These are phyloP conservation scores for Xylophagus ater DNA, from an alignment of 2,888 invertebrate species.

Conservation along the genomic window DNA sequence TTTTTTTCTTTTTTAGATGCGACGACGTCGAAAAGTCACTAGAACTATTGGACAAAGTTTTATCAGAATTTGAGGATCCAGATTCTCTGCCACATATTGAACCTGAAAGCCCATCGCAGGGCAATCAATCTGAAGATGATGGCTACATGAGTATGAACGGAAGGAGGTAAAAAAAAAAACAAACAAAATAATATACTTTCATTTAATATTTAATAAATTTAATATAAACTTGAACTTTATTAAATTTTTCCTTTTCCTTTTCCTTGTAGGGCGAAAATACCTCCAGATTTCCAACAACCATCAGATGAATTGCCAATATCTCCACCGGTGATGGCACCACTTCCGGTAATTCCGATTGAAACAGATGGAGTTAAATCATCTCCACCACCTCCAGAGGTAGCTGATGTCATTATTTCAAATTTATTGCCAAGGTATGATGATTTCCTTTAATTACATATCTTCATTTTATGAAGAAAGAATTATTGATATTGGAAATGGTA, in stretches of 20 bases:
- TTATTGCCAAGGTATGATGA: constrained; percentile 60
- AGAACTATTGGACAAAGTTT: constrained; percentile 77
- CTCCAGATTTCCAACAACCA: constrained; percentile 49
- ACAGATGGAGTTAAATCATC: constrained; percentile 12
- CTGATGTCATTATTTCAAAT: constrained; percentile 62
- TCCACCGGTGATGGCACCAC: constrained; percentile 40
- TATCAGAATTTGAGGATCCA: constrained; percentile 79
- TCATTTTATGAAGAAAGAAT: too few species aligned
- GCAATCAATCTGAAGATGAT: constrained; percentile 82
- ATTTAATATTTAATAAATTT: not conserved
- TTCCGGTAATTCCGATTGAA: constrained; percentile 38
- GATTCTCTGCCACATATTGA: constrained; percentile 34
- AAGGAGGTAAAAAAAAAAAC: constrained; percentile 46
- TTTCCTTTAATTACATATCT: too few species aligned
- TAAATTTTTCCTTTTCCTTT: not conserved
- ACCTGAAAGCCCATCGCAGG: constrained; percentile 63
- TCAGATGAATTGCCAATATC: constrained; percentile 9
- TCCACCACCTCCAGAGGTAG: constrained; percentile 67
- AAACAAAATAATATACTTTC: not conserved
- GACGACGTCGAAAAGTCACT: constrained; percentile 82
- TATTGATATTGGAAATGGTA: too few species aligned
- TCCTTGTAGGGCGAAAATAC: constrained; percentile 53
- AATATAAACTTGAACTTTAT: not conserved
- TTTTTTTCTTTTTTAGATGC: constrained; percentile 61
- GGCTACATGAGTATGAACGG: constrained; percentile 90